Evolutionary conservation across 1,140 invertebrate genomes (phyloP), one percentile per base, ranked within the genome.

Genomic region (Acromyrmex heyeri): DNA sequence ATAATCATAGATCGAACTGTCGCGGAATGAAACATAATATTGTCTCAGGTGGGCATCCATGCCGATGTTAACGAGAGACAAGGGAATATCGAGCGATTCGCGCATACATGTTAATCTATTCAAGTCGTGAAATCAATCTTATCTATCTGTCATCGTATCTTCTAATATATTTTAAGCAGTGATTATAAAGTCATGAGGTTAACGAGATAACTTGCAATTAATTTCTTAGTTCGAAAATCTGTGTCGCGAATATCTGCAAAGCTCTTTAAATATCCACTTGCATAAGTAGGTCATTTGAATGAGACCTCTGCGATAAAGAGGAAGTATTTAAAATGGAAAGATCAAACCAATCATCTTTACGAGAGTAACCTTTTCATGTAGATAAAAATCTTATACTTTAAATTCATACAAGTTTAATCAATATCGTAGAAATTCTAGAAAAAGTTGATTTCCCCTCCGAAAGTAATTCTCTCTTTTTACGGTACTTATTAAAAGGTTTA

Each of bases 221-320:
- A 83, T 73, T 82, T 61, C 67, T 75, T 16, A 61, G 21, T 14
- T 59, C 18, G 53, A 24, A 50, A 24, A 73, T 73, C 55, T 16
- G 14, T 14, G 24, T 6, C 30, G 38, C 24, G 55, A 82, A 82
- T 82, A 82, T 73, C 24, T 21, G 64, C 24, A 24, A 3, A 21
- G 38, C 8, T 75, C 55, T 75, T 75, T 83, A 83, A 61, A 83
- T 75, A 75, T 14, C 57, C 18, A 12, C 44, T 44, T 34, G 79
- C 34, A 72, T 59, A 83, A 83, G 69, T 83, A 73, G 79, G 79
- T 83, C 69, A 57, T 61, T 83, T 75, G 57, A 73, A 61, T 75
- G 7, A 21, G 24, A 61, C n/a, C 14, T 50, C 4, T 16, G 38
- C 27, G 67, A 30, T 55, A 57, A 34, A 67, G 65, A 61, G 38